These are phyloP conservation scores for Hydraecia micacea DNA, from an alignment of 2,888 invertebrate species.

Conservation along the genomic window DNA sequence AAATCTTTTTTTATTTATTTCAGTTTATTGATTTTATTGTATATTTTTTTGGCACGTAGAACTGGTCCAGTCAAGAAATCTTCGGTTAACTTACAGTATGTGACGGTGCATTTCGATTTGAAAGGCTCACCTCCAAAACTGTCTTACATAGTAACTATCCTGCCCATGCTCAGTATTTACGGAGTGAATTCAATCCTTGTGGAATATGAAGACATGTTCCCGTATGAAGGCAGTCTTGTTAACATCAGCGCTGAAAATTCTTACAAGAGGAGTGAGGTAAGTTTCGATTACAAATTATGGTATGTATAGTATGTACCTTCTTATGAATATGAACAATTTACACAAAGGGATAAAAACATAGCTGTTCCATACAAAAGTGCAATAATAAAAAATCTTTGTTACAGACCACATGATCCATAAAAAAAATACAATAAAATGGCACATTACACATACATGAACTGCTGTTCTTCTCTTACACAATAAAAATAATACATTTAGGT, in stretches of 20 bases:
- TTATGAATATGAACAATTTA: not conserved
- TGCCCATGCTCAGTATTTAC: slow-evolving; percentile 90
- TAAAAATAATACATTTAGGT: not conserved
- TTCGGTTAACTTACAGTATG: slow-evolving; percentile 79
- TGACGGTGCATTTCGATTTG: slow-evolving; percentile 95
- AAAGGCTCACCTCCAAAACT: slow-evolving; percentile 95
- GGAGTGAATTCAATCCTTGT: slow-evolving; percentile 95
- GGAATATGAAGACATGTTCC: slow-evolving; percentile 97
- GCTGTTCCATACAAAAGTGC: not conserved
- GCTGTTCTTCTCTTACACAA: no score
- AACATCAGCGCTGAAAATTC: slow-evolving; percentile 92
- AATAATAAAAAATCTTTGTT: not conserved
- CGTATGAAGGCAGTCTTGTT: slow-evolving; percentile 91
- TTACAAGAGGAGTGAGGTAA: slow-evolving; percentile 88
- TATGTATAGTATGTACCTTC: no score
- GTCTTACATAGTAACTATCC: slow-evolving; percentile 90
- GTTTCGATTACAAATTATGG: slow-evolving; percentile 19
- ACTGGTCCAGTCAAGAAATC: not conserved
- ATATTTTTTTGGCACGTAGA: not conserved
- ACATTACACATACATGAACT: not conserved
- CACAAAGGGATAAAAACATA: not conserved
- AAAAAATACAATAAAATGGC: not conserved
- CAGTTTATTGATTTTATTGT: not conserved
- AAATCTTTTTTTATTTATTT: not conserved
- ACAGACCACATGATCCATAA: not conserved